These are phyloP conservation scores for Xylophagus ater DNA, from an alignment of 2,888 invertebrate species.

Conservation along the genomic window DNA sequence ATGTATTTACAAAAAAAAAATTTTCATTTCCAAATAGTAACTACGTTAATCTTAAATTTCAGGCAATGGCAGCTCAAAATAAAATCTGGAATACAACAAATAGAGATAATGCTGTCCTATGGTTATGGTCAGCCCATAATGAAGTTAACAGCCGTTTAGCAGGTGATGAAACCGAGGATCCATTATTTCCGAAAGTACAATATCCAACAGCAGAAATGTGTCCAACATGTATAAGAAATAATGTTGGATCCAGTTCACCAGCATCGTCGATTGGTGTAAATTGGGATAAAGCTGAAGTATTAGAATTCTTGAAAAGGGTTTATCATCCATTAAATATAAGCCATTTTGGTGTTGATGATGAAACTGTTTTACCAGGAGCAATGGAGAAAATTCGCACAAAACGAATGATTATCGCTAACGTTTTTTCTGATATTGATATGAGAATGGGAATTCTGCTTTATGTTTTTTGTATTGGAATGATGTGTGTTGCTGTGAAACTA, in stretches of 20 bases:
- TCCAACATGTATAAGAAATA: constrained; percentile 51
- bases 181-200: constrained; percentile 75
- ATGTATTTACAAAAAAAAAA: not conserved
- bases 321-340: constrained; percentile 31
- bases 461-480: constrained; percentile 59
- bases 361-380: constrained; percentile 24
- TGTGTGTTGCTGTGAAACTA: constrained; percentile 63
- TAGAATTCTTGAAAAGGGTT: constrained; percentile 33
- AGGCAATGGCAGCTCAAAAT: constrained; percentile 64
- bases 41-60: too few species aligned
- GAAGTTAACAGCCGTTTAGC: constrained; percentile 79
- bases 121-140: constrained; percentile 93
- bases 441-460: constrained; percentile 67
- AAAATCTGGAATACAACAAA: constrained; percentile 57
- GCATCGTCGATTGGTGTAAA: constrained; percentile 18
- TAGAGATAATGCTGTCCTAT: constrained; percentile 68
- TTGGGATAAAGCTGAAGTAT: constrained; percentile 33
- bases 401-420: constrained; percentile 27
- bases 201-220: constrained; percentile 67
- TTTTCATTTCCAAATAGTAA: not conserved
- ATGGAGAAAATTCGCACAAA: constrained; percentile 28
- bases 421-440: constrained; percentile 48
- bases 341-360: constrained; percentile 29
- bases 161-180: constrained; percentile 83
- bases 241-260: too few species aligned